Base-by-base conservation (phyloP, 2,888 invertebrate genomes). In the Noctuana brunneofusca region DNA sequence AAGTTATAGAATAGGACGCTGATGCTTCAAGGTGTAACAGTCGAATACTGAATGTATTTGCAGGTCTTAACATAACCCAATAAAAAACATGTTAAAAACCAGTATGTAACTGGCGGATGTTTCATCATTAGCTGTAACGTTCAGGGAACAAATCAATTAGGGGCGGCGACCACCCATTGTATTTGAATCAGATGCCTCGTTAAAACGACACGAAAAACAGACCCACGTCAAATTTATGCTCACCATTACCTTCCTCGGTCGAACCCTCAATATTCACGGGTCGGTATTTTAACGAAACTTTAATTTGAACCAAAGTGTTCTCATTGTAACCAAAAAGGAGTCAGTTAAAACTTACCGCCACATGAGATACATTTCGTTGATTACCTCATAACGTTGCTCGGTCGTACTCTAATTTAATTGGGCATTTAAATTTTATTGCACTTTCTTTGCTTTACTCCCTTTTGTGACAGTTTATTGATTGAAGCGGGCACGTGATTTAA, bases 271-370 rank as follows among this genome's bases (percentile, higher is more conserved):
- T 74, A 75, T 76, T 73, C 74, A 72, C 73, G 56, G 70, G 65
- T 63, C 64, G 79, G 84, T 71, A 86, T 88, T 85, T 89, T 84
- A 85, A 85, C 76, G 87, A 84, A 86, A 86, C 79, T 80, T 84
- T 83, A 81, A 84, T 81, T 83, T 78, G 79, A 74, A 73, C 76
- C 74, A 75, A 80, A 81, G 74, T 73, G 72, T 68, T 75, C 73
- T 75, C 74, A 75, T 82, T 84, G 81, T 81, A 72, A 71, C 71
- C 66, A 70, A 78, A 80, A 81, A 75, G 73, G 70, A 66, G 69
- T 68, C 69, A 67, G 68, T 69, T 69, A 65, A 74, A 72, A 72
- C 68, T 43, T 71, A 68, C 68, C 75, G 64, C 71, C 68, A 76
- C n/a, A 74, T 72, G 71, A 76, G 75, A 75, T 71, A n/a, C 74